Evolutionary conservation across 1,140 invertebrate genomes (phyloP).

Genomic region (Pantala flavescens): DNA sequence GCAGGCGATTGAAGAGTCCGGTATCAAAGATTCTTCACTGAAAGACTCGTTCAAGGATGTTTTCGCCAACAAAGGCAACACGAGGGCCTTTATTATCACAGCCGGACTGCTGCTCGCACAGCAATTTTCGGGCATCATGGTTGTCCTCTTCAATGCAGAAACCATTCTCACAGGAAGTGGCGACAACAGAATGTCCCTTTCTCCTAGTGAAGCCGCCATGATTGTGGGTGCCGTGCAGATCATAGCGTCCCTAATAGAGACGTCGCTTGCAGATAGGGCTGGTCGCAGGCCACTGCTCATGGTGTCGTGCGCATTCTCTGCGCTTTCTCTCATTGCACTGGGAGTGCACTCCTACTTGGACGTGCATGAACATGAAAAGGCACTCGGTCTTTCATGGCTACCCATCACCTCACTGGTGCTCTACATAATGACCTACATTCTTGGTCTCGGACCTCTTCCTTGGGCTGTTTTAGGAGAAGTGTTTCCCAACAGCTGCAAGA

Average conservation of each 20-base stretch:
- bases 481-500: slow-evolving; percentile 33
- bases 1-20: slow-evolving; percentile 30
- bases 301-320: slow-evolving; percentile 26
- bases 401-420: slow-evolving; percentile 70
- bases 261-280: slow-evolving; percentile 28
- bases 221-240: slow-evolving; percentile 31
- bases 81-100: slow-evolving; percentile 31
- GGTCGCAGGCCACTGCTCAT: slow-evolving; percentile 38
- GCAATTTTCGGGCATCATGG: slow-evolving; percentile 38
- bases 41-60: slow-evolving; percentile 24
- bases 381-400: slow-evolving; percentile 54
- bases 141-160: slow-evolving; percentile 37
- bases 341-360: slow-evolving; percentile 31
- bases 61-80: slow-evolving; percentile 22
- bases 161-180: slow-evolving; percentile 38
- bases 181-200: slow-evolving; percentile 26
- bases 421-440: slow-evolving; percentile 78
- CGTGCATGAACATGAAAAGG: slow-evolving; percentile 33
- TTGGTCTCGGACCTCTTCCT: slow-evolving; percentile 86
- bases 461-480: slow-evolving; percentile 84
- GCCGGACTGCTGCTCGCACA: slow-evolving; percentile 38
- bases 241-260: slow-evolving; percentile 24
- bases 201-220: slow-evolving; percentile 26
- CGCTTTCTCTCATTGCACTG: slow-evolving; percentile 18
- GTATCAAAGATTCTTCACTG: slow-evolving; percentile 19